These are phyloP conservation scores for Epinotia brunnichana DNA, from an alignment of 2,888 invertebrate species.

Conservation along the genomic window DNA sequence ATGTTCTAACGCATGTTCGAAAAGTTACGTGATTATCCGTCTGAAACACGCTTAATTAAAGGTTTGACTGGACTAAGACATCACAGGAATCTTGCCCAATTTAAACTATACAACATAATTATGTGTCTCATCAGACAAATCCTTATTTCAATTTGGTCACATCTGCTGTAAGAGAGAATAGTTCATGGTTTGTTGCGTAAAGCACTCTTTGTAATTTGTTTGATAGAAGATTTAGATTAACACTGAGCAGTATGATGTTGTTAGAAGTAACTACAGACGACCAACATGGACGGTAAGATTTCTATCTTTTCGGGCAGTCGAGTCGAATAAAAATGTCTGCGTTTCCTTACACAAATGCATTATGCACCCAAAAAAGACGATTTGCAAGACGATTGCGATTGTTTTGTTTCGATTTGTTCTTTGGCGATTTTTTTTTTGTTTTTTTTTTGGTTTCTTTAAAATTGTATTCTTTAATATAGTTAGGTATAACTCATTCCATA, in stretches of 20 bases:
- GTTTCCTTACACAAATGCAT: not conserved
- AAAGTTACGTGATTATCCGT: not conserved
- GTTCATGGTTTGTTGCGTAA: not conserved
- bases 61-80: not conserved
- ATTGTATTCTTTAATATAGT: too few relatives aligned
- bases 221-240: conserved; percentile 14
- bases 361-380: not conserved
- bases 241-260: not conserved
- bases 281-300: not conserved
- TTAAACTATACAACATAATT: too few relatives aligned
- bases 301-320: conserved; percentile 2
- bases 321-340: not conserved
- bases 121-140: too few relatives aligned
- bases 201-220: not conserved
- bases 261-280: conserved; percentile 2
- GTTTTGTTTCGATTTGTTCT: too few relatives aligned
- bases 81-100: too few relatives aligned
- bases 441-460: too few relatives aligned
- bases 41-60: not conserved
- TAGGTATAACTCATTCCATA: too few relatives aligned
- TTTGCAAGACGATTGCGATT: too few relatives aligned
- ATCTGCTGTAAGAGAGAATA: too few relatives aligned
- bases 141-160: too few relatives aligned
- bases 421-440: too few relatives aligned
- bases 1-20: too few relatives aligned